Evolutionary conservation across 2,113 vertebrate genomes (phyloP), one percentile per base, ranked within the genome.

Genomic region (Piaya cayana): DNA sequence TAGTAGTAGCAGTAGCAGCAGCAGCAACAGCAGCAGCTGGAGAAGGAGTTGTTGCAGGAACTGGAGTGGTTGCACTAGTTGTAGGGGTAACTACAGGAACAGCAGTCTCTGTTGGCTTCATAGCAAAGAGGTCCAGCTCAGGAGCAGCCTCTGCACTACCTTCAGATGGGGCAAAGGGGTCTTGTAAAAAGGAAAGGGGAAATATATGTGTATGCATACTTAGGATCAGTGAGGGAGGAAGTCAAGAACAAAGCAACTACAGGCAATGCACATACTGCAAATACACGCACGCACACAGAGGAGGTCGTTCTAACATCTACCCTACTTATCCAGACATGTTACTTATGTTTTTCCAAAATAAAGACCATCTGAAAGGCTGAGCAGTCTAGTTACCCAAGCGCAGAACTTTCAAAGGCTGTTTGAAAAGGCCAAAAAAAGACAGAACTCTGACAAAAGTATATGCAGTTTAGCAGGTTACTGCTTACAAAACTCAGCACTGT

Each of bases 61-160:
- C 97, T 95, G 98, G 98, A 97, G 98, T 97, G 95, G 98, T 97
- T 98, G 98, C 96, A 85, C 98, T 98, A 98, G 98, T 98, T 97
- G 98, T 98, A 97, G 98, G 98, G 98, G 98, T 98, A 97, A 98
- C 98, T 97, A 98, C 97, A 97, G 98, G 98, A 97, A 97, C 98
- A 97, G 97, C 98, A 96, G 97, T 98, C 97, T 99, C 98, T 52
- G 98, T 92, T 95, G 99, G 98, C 98, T 98, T 99, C 99, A 99
- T 99, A 96, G 99, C 99, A 98, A 99, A 99, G 97, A 99, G 99
- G 98, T 99, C 99, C 98, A 99, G 97, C 98, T 98, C 99, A 70
- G 99, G 98, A 93, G 99, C 98, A 98, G 99, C 98, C 96, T 98
- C 98, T 94, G 98, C 98, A 92, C 98, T 99, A 97, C 99, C 99